A percentile compares a stretch with the other conserved stretches of the same genome.
Evolutionary conservation across 2,113 vertebrate genomes (phyloP).

Genomic region (Ailurus styani): DNA sequence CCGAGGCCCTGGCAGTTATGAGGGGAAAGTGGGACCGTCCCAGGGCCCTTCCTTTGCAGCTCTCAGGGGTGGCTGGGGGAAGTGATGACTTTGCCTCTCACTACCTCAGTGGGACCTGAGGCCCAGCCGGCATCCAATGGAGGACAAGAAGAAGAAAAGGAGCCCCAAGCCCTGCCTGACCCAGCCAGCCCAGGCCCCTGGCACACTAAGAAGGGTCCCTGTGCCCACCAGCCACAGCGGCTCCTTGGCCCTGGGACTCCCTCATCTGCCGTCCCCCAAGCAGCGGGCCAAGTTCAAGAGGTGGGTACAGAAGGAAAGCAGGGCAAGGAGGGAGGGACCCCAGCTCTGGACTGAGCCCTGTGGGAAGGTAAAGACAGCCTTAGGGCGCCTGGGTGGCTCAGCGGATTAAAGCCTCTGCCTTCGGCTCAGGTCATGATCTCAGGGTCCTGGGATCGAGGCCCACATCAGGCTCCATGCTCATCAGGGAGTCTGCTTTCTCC

Average conservation of each 20-base stretch:
- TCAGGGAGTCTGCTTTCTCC: too few species aligned
- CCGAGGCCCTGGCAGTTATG: neutral
- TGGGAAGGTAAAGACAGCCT: neutral
- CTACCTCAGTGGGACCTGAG: neutral
- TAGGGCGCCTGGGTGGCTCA: too few species aligned
- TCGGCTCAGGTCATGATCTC: too few species aligned
- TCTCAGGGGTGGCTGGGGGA: neutral
- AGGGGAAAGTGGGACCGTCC: neutral
- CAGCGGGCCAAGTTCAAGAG: slow-evolving; percentile 91
- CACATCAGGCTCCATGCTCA: too few species aligned
- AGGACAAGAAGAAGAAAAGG: slow-evolving; percentile 93
- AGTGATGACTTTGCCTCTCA: neutral
- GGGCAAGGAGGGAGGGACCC: neutral
- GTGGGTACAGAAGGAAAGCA: slow-evolving; percentile 62
- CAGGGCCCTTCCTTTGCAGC: neutral
- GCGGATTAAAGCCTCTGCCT: too few species aligned
- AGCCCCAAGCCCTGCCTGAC: slow-evolving; percentile 90
- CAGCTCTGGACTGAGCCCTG: neutral
- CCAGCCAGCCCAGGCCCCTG: slow-evolving; percentile 84
- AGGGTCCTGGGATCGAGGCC: too few species aligned
- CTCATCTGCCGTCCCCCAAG: slow-evolving; percentile 92
- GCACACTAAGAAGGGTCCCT: slow-evolving; percentile 87
- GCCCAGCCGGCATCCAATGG: slow-evolving; percentile 80
- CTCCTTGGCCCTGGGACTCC: slow-evolving; percentile 90
- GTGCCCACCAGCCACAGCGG: slow-evolving; percentile 92